Evolutionary conservation across 2,113 vertebrate species (phyloP).

Genomic region (Pachyramphus minor): DNA sequence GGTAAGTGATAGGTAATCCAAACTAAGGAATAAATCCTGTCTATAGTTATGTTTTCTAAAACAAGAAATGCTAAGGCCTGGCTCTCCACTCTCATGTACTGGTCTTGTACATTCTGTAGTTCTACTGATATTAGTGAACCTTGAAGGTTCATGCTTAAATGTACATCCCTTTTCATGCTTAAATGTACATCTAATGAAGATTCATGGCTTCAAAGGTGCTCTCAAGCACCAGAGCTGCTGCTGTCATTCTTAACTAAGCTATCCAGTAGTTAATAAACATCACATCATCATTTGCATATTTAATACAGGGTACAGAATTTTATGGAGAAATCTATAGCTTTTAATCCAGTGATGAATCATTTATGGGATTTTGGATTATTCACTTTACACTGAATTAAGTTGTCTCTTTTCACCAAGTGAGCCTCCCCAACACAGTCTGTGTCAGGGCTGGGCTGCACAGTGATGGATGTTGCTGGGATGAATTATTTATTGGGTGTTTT

Average conservation of each 20-base stretch:
- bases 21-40: background rate
- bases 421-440: background rate
- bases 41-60: background rate
- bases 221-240: background rate
- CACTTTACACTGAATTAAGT: constrained; percentile 64
- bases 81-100: background rate
- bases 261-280: constrained; percentile 4
- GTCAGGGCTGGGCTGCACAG: background rate
- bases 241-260: background rate
- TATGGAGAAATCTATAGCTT: constrained; percentile 38
- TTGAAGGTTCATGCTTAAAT: background rate
- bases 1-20: background rate
- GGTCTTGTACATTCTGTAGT: background rate
- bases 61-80: background rate
- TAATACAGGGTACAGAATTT: constrained; percentile 37
- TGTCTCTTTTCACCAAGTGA: constrained; percentile 43
- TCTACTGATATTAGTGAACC: background rate
- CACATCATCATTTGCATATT: constrained; percentile 1
- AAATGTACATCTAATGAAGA: background rate
- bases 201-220: constrained; percentile 1
- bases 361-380: constrained; percentile 55
- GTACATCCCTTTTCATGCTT: background rate
- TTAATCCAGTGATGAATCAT: constrained; percentile 70
- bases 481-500: constrained; percentile 68
- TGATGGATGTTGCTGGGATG: constrained; percentile 38